A percentile compares a stretch with the other conserved stretches of the same genome.
These are phyloP conservation scores for Onychostoma macrolepis DNA, from an alignment of 2,113 vertebrate species.

Conservation along the genomic window DNA sequence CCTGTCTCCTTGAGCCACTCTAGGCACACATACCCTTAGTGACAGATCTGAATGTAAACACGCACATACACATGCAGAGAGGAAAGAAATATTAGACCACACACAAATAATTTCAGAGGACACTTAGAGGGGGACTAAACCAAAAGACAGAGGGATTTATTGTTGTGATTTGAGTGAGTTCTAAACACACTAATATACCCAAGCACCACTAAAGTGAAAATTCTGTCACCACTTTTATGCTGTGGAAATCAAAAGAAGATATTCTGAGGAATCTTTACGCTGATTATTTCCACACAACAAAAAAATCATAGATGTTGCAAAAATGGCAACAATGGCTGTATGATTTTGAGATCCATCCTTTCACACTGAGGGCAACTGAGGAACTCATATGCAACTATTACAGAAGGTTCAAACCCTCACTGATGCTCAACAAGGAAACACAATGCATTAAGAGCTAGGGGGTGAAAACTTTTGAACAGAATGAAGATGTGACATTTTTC, in stretches of 20 bases:
- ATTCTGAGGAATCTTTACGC: not conserved
- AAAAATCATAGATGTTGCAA: not conserved
- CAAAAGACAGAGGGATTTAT: not conserved
- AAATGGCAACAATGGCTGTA: not conserved
- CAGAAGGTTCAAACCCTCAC: too few species aligned
- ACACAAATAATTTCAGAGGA: not conserved
- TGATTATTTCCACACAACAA: not conserved
- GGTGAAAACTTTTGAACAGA: too few species aligned
- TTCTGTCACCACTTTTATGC: not conserved
- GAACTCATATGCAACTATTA: too few species aligned
- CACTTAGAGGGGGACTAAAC: not conserved
- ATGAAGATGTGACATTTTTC: too few species aligned
- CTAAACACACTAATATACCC: not conserved
- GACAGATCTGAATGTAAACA: not conserved
- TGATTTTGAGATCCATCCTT: too few species aligned
- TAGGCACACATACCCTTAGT: conserved; percentile 13
- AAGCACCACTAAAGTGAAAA: not conserved
- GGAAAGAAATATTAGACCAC: not conserved
- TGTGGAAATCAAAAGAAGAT: not conserved
- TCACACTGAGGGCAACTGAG: too few species aligned
- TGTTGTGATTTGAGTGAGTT: not conserved
- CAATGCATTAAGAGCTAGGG: too few species aligned
- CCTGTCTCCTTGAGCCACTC: conserved; percentile 15
- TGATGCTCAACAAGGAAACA: too few species aligned
- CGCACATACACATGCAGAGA: not conserved